Percentiles rank a stretch among this genome's conserved stretches.
Conservation (phyloP, 2,113 vertebrate genomes). For the Aleadryas rufinucha region DNA sequence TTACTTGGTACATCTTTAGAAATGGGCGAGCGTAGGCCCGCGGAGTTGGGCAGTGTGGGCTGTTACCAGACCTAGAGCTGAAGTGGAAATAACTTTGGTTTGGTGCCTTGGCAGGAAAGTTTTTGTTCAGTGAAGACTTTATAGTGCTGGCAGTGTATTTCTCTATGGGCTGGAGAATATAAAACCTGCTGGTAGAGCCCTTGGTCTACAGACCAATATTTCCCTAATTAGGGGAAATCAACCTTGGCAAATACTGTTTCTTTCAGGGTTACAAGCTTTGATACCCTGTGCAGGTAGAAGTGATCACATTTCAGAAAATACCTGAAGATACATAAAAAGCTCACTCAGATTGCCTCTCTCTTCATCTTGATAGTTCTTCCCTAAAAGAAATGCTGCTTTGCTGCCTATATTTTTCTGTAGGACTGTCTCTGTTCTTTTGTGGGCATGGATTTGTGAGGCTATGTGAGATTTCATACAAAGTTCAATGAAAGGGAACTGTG, state of each 20-base stretch:
- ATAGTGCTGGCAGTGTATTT: accelerated
- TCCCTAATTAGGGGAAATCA: neutral
- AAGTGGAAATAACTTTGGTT: neutral
- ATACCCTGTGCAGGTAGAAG: neutral
- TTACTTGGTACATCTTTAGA: neutral
- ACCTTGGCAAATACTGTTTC: neutral
- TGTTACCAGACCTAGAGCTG: neutral
- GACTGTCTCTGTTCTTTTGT: neutral
- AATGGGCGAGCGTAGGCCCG: neutral
- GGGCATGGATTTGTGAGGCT: neutral
- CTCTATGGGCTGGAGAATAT: neutral
- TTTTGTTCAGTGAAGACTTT: neutral
- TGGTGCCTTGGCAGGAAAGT: neutral
- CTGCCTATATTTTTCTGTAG: neutral
- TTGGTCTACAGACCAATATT: neutral
- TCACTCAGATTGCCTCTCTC: neutral
- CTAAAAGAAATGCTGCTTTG: neutral
- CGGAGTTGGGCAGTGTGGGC: neutral
- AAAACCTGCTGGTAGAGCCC: neutral
- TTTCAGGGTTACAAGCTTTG: neutral
- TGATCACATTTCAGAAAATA: neutral
- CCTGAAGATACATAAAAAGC: neutral
- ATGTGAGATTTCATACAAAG: neutral
- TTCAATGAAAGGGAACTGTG: neutral
- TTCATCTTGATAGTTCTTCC: neutral